Conservation (phyloP, 2,797 vertebrate species). For the Limnodromus scolopaceus region DNA sequence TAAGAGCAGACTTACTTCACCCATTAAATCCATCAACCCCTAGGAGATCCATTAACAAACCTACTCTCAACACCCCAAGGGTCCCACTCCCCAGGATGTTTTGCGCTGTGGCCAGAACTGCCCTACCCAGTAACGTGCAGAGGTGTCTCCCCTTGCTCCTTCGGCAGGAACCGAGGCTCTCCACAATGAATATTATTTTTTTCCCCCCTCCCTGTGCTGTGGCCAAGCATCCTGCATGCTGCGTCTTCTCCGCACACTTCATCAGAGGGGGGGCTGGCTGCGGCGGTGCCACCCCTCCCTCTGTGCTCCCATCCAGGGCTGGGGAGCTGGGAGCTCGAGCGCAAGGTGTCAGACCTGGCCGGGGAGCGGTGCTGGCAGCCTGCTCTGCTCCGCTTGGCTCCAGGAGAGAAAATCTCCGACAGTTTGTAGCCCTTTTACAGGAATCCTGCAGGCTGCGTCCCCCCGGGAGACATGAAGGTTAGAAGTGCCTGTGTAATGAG, state of each 20-base stretch:
- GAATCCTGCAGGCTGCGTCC: neutral
- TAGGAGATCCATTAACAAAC: constrained; percentile 23
- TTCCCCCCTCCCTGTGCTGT: neutral
- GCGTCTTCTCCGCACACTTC: neutral
- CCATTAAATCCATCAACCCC: constrained; percentile 53
- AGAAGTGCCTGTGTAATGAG: neutral
- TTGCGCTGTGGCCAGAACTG: neutral
- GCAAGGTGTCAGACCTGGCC: constrained; percentile 50
- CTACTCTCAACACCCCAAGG: neutral
- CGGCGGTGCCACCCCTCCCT: neutral
- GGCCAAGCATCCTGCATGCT: neutral
- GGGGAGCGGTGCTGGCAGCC: constrained; percentile 37
- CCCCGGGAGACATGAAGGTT: neutral
- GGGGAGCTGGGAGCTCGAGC: neutral
- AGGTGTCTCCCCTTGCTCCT: neutral
- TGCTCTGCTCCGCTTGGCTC: constrained; percentile 2
- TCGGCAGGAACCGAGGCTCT: neutral
- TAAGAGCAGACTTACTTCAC: constrained; percentile 53
- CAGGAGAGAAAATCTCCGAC: neutral
- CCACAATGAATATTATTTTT: neutral
- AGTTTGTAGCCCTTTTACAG: constrained; percentile 20
- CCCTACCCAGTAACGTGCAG: neutral
- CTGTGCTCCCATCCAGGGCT: neutral
- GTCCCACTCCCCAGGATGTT: constrained; percentile 34
- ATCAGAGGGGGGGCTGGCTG: neutral